Evolutionary conservation across 2,113 vertebrate genomes (phyloP).

Genomic region (Microtus oregoni): DNA sequence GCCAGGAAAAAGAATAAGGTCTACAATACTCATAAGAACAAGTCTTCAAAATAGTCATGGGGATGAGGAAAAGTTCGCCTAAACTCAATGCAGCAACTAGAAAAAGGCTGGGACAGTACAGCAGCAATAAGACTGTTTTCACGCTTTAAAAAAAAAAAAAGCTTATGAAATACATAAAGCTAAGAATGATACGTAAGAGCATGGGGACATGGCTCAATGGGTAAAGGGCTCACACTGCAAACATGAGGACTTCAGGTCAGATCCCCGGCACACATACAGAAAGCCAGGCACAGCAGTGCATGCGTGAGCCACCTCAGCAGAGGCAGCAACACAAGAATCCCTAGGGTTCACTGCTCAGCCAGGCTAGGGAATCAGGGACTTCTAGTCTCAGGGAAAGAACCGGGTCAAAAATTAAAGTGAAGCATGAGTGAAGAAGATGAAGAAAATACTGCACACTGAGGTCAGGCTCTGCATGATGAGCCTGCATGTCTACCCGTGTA

Average conservation of each 20-base stretch:
- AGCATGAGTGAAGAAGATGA: neutral
- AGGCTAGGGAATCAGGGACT: neutral
- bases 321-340: neutral
- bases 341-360: neutral
- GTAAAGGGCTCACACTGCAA: neutral
- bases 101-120: no score
- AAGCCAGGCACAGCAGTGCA: neutral
- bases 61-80: fast-evolving
- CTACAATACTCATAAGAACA: neutral
- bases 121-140: neutral
- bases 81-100: neutral
- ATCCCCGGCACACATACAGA: neutral
- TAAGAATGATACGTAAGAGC: neutral
- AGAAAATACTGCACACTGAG: neutral
- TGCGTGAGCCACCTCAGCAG: neutral
- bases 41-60: neutral
- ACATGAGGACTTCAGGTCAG: neutral
- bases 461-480: neutral
- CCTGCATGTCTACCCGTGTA: no score
- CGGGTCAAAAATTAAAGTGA: neutral
- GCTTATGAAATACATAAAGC: neutral
- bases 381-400: neutral
- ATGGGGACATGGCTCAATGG: neutral
- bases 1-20: neutral
- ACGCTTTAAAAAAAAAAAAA: neutral